Evolutionary conservation across 2,113 vertebrate genomes (phyloP).

Genomic region (Pipa parva): DNA sequence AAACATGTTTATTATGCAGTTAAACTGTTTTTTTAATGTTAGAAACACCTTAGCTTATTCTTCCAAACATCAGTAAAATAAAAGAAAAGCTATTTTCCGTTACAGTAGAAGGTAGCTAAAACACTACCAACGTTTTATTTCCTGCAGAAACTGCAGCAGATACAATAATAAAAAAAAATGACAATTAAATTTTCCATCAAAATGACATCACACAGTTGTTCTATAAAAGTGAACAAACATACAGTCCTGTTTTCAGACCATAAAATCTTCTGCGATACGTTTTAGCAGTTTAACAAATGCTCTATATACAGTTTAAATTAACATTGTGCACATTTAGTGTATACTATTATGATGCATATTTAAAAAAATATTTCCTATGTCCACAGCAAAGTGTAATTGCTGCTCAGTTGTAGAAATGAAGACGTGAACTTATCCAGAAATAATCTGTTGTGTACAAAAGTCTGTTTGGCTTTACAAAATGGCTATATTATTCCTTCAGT

Average conservation of each 20-base stretch:
- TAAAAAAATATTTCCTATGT: constrained; percentile 5
- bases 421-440: background rate
- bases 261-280: constrained; percentile 48
- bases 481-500: constrained; percentile 32
- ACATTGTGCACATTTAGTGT: constrained; percentile 41
- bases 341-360: constrained; percentile 13
- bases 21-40: too few species aligned
- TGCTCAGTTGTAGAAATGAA: background rate
- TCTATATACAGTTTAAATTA: constrained; percentile 52
- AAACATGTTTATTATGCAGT: too few species aligned
- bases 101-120: constrained; percentile 92
- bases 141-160: constrained; percentile 85
- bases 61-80: too few species aligned
- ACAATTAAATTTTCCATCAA: constrained; percentile 21
- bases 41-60: too few species aligned
- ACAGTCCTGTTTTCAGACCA: constrained; percentile 60
- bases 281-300: constrained; percentile 48
- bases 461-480: background rate
- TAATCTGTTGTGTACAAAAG: background rate
- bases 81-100: constrained; percentile 55
- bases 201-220: constrained; percentile 53
- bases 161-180: constrained; percentile 68
- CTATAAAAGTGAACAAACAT: constrained; percentile 83
- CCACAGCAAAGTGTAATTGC: constrained; percentile 14
- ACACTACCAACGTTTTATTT: constrained; percentile 85